phyloP scores from a whole-genome alignment of 2,113 vertebrate species.

The Sinocyclocheilus grahami region DNA sequence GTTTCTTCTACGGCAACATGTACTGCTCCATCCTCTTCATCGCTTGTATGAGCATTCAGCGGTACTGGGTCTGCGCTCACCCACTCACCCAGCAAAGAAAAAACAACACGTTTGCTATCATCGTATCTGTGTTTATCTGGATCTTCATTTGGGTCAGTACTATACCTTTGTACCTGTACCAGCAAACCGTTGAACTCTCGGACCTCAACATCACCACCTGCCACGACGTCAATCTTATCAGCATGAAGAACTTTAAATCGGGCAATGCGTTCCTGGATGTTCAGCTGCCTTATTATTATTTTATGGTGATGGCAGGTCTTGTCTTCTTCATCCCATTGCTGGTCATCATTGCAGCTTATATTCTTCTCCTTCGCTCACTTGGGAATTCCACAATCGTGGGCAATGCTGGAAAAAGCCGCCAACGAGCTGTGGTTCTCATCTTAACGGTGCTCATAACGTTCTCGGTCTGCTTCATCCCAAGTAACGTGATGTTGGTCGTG shows the following conservation, averaged over 20 bases:
- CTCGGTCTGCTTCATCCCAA: constrained; percentile 90
- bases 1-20: constrained; percentile 96
- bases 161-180: constrained; percentile 83
- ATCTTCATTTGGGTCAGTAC: constrained; percentile 79
- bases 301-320: constrained; percentile 83
- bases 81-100: constrained; percentile 78
- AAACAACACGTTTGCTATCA: constrained; percentile 73
- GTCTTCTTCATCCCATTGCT: constrained; percentile 85
- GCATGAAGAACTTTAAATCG: background rate
- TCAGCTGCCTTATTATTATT: constrained; percentile 77
- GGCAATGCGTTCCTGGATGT: constrained; percentile 53
- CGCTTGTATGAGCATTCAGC: constrained; percentile 90
- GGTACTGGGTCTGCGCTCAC: constrained; percentile 88
- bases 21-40: constrained; percentile 94
- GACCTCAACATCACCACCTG: constrained; percentile 87
- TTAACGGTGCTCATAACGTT: constrained; percentile 83
- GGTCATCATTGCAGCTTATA: constrained; percentile 82
- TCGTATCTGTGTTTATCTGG: constrained; percentile 81
- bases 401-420: constrained; percentile 74
- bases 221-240: constrained; percentile 82
- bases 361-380: constrained; percentile 82
- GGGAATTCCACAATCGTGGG: constrained; percentile 67
- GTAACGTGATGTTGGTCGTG: constrained; percentile 87
- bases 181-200: constrained; percentile 73
- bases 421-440: constrained; percentile 81